A percentile compares a stretch with the other conserved stretches of the same genome.
phyloP scores from a whole-genome alignment of 2,797 vertebrate genomes.

The Peromyscus aztecus region DNA sequence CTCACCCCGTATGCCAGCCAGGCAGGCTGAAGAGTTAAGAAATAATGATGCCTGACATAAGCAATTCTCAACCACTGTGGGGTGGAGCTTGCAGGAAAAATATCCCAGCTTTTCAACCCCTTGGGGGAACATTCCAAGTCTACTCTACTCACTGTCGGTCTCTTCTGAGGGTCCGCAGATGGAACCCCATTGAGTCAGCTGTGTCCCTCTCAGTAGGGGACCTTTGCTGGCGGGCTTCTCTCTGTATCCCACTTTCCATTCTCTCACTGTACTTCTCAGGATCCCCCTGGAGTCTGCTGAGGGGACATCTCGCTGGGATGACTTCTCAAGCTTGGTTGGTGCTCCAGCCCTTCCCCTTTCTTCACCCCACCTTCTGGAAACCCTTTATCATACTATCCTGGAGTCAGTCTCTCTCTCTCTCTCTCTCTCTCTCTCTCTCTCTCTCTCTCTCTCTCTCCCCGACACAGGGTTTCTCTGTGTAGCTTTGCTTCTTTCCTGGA shows the following conservation, averaged over 20 bases:
- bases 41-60: not conserved
- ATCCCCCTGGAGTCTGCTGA: not conserved
- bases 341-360: too few relatives aligned
- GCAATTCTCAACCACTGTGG: not conserved
- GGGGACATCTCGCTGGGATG: not conserved
- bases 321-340: too few relatives aligned
- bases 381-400: too few relatives aligned
- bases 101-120: not conserved
- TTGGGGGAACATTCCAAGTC: not conserved
- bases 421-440: too few relatives aligned
- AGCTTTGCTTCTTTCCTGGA: too few relatives aligned
- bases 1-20: not conserved
- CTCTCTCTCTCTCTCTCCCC: too few relatives aligned
- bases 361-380: too few relatives aligned
- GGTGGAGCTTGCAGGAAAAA: not conserved
- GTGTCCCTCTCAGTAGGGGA: not conserved
- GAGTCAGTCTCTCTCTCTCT: too few relatives aligned
- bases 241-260: not conserved
- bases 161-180: not conserved
- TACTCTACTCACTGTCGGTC: not conserved
- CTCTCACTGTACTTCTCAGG: too few relatives aligned
- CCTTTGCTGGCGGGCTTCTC: not conserved
- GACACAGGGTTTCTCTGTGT: too few relatives aligned
- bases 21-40: not conserved
- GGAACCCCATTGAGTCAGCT: not conserved